Percentiles rank a stretch among this genome's conserved stretches.
Evolutionary conservation across 2,113 vertebrate species (phyloP).

Genomic region (Etheostoma spectabile): DNA sequence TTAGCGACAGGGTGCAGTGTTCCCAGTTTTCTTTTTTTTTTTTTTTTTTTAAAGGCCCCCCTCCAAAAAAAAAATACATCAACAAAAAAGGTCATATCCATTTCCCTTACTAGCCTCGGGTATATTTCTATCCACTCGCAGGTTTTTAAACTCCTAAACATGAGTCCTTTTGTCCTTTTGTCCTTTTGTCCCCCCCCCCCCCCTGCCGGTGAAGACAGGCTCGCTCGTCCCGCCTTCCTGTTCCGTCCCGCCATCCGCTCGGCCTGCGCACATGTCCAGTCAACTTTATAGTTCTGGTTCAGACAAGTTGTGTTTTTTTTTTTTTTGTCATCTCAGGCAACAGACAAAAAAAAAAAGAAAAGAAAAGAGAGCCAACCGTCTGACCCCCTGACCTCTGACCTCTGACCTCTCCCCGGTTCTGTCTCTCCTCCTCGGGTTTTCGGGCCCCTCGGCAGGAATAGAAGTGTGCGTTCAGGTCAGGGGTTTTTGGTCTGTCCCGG

Average conservation of each 20-base stretch:
- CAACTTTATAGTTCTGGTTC: slow-evolving; percentile 38
- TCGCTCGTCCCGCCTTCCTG: not conserved
- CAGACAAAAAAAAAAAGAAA: slow-evolving; percentile 75
- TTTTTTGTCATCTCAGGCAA: slow-evolving; percentile 60
- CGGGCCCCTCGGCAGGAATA: slow-evolving; percentile 28
- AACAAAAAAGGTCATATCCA: not conserved
- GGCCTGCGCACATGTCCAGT: slow-evolving; percentile 18
- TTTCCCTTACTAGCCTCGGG: slow-evolving; percentile 5
- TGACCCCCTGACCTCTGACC: slow-evolving; percentile 47
- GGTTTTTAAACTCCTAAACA: slow-evolving; percentile 34
- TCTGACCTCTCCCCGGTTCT: slow-evolving; percentile 51
- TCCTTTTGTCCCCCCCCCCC: no score
- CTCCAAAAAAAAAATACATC: not conserved
- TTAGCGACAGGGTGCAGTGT: not conserved
- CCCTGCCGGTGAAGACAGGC: slow-evolving; percentile 5
- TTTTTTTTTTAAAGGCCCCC: no score
- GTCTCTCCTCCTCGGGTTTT: slow-evolving; percentile 50
- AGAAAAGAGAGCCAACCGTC: slow-evolving; percentile 60
- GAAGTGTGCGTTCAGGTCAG: slow-evolving; percentile 70
- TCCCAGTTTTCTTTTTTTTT: no score
- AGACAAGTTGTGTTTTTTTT: slow-evolving; percentile 29
- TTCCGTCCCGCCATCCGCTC: slow-evolving; percentile 17
- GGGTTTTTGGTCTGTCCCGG: slow-evolving; percentile 61
- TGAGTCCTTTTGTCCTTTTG: slow-evolving; percentile 11
- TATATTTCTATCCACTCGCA: slow-evolving; percentile 33